These are phyloP conservation scores for Lingula anatina DNA, from an alignment of 2,888 invertebrate species.

Conservation along the genomic window DNA sequence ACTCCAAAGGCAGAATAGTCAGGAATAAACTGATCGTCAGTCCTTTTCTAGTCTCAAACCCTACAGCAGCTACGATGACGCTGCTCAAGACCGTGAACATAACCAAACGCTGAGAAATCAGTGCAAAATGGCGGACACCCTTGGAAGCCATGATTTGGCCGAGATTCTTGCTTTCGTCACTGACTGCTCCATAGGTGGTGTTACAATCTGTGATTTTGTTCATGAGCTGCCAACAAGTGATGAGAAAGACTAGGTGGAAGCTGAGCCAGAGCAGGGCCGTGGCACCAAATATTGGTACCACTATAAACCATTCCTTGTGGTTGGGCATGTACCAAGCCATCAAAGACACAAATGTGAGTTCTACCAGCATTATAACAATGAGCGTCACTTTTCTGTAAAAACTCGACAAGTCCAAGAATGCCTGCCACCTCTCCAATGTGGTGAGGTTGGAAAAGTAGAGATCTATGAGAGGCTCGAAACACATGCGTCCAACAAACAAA, in stretches of 20 bases:
- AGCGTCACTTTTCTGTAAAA: constrained; percentile 25
- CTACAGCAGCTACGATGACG: constrained; percentile 30
- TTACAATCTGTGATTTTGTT: constrained; percentile 43
- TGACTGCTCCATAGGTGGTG: constrained; percentile 19
- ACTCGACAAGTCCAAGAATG: constrained; percentile 26
- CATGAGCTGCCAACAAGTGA: constrained; percentile 44
- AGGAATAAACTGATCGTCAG: constrained; percentile 34
- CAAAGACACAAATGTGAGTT: constrained; percentile 25
- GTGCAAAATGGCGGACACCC: constrained; percentile 49
- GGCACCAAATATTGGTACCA: constrained; percentile 44
- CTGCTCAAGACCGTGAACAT: constrained; percentile 36
- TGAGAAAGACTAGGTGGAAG: constrained; percentile 38
- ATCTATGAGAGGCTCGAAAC: constrained; percentile 37
- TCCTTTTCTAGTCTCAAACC: constrained; percentile 44
- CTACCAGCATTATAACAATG: constrained; percentile 22
- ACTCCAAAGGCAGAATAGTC: constrained; percentile 41
- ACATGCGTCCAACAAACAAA: constrained; percentile 37
- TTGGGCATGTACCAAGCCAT: constrained; percentile 30
- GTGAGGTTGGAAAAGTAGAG: constrained; percentile 38
- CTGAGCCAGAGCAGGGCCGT: constrained; percentile 40
- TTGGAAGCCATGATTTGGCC: constrained; percentile 44
- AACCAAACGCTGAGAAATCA: constrained; percentile 43
- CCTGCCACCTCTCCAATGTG: constrained; percentile 43
- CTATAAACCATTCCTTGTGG: constrained; percentile 52
- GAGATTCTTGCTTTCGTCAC: constrained; percentile 29